These are phyloP conservation scores for Eunapius fragilis DNA, from an alignment of 37 sponge, comb jelly and placozoan genomes.

Conservation along the genomic window DNA sequence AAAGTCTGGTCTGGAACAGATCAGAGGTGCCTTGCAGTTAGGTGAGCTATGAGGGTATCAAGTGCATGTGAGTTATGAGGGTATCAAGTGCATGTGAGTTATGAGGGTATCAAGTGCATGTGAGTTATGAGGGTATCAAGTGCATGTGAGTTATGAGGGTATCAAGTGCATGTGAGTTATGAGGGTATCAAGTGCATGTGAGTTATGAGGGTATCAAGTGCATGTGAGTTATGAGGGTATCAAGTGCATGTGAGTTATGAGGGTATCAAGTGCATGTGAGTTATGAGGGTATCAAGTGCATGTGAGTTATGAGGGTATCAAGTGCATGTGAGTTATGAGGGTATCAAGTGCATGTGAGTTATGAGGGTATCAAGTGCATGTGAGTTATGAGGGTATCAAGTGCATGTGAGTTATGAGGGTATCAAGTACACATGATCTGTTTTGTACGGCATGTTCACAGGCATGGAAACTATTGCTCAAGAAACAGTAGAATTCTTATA, in stretches of 20 bases:
- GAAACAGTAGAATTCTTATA: slow-evolving; percentile 97
- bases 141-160: not conserved
- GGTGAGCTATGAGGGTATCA: slow-evolving; percentile 30
- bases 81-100: slow-evolving; percentile 3
- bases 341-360: not conserved
- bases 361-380: no score
- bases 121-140: not conserved
- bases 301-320: not conserved
- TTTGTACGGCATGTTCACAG: slow-evolving; percentile 34
- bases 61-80: not conserved
- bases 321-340: not conserved
- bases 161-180: not conserved
- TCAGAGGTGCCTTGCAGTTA: slow-evolving; percentile 92
- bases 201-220: not conserved
- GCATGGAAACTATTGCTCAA: slow-evolving; percentile 93
- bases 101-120: not conserved
- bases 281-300: not conserved
- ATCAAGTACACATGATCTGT: not conserved
- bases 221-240: not conserved
- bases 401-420: not conserved
- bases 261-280: not conserved
- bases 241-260: not conserved
- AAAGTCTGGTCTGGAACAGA: slow-evolving; percentile 90
- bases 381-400: no score
- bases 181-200: not conserved